A percentile compares a stretch with the other conserved stretches of the same genome.
Conservation (phyloP, 1,140 invertebrate species). For the Mizuhopecten yessoensis region DNA sequence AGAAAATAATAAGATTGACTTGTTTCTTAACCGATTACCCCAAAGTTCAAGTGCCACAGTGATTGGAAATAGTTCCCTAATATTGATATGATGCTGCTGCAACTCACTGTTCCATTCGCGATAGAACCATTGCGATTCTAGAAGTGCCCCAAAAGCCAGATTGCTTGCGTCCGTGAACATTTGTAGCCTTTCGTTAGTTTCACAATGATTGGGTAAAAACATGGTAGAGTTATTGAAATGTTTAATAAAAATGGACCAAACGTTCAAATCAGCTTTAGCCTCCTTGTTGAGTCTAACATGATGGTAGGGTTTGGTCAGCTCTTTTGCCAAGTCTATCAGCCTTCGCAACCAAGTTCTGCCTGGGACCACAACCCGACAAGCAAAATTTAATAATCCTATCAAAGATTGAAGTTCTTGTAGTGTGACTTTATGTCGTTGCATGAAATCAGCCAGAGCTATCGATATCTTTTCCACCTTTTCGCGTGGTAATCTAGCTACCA, state of each 20-base stretch:
- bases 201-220: not conserved
- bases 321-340: slow-evolving; percentile 46
- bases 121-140: not conserved
- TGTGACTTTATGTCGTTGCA: not conserved
- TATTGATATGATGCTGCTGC: slow-evolving; percentile 35
- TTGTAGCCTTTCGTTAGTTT: not conserved
- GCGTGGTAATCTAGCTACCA: slow-evolving; percentile 45
- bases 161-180: slow-evolving; percentile 47
- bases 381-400: slow-evolving; percentile 57
- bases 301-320: not conserved
- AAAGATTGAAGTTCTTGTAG: slow-evolving; percentile 53
- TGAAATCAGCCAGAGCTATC: too few relatives aligned
- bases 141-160: slow-evolving; percentile 43
- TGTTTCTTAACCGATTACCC: not conserved
- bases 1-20: slow-evolving; percentile 43
- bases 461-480: slow-evolving; percentile 49
- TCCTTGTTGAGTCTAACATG: not conserved
- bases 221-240: slow-evolving; percentile 49
- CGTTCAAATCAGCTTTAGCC: slow-evolving; percentile 44
- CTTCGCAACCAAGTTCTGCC: slow-evolving; percentile 48
- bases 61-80: too few relatives aligned
- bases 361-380: too few relatives aligned
- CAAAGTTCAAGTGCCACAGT: slow-evolving; percentile 44
- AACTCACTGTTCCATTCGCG: slow-evolving; percentile 41
- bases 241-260: slow-evolving; percentile 42